phyloP scores from a whole-genome alignment of 1,140 invertebrate species.

The Thaumatotibia leucotreta region DNA sequence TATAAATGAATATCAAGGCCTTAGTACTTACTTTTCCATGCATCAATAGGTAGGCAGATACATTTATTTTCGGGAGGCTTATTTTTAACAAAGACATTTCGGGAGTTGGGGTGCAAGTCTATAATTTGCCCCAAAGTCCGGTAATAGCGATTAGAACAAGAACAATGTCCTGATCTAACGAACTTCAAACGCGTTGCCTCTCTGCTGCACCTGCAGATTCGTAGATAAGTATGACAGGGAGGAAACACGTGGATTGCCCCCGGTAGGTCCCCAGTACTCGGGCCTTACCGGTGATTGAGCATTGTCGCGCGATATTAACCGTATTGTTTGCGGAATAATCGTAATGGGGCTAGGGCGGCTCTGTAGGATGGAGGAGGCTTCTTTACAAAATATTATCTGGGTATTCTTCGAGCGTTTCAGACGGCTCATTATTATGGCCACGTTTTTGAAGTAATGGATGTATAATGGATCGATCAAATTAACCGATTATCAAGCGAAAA shows the following conservation, averaged over 20 bases:
- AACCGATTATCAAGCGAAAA: too few species aligned
- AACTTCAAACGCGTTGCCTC: too few species aligned
- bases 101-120: not conserved
- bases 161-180: not conserved
- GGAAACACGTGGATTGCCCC: too few species aligned
- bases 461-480: too few species aligned
- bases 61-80: not conserved
- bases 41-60: not conserved
- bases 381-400: not conserved
- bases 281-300: conserved; percentile 10
- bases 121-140: not conserved
- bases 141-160: not conserved
- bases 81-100: not conserved
- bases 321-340: conserved; percentile 13
- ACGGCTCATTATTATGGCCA: too few species aligned
- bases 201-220: too few species aligned
- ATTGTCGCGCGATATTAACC: conserved; percentile 14
- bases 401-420: too few species aligned
- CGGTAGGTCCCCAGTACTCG: too few species aligned
- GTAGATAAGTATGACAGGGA: too few species aligned
- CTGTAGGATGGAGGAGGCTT: not conserved
- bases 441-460: too few species aligned
- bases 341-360: not conserved
- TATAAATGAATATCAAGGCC: too few species aligned
- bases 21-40: not conserved